Evolutionary conservation across 2,113 vertebrate genomes (phyloP), one percentile per base, ranked within the genome.

Genomic region (Symphodus melops): DNA sequence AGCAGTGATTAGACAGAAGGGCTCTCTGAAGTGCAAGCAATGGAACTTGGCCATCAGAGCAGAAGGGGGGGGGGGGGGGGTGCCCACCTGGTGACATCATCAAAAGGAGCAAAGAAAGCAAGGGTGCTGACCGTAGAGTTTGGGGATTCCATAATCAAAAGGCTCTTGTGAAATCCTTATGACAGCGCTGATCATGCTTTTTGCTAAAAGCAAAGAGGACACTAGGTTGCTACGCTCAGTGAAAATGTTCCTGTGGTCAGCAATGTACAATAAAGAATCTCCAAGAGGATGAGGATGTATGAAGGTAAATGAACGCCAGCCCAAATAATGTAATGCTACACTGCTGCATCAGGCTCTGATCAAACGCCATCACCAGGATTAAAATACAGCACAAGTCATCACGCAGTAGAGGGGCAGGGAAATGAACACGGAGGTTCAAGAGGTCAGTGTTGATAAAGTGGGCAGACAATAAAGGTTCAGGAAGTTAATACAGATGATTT

Each of bases 1-100:
- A 89, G 68, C 79, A 49, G 85, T 91, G 89, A 93, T 94, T 93
- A 92, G 86, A 91, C 89, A 88, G 88, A 90, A 94, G 92, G 79
- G 86, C 87, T 89, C 87, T 92, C 88, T 82, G 84, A 86, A 91
- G 90, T 88, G 82, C 70, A 39, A 44, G 77, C 85, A 41, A 86
- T 90, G 86, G 87, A 91, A 87, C 67, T 79, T 82, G 60, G 85
- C 79, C 68, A 80, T 74, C 49, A 71, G 83, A 83, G 25, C 44
- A 33, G 28, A 33, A 33, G 28, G 4, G 72, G 52, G 25, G 51
- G 14, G 21, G 28, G 37, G 16, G 59, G 37, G 58, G 65, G 46
- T 62, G 67, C 71, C 41, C 51, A 62, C 72, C 59, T 60, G 5
- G 41, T 89, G 84, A 85, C 41, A 62, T 86, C 82, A 85, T 70